A percentile compares a stretch with the other conserved stretches of the same genome.
Evolutionary conservation across 2,113 vertebrate species (phyloP).

Genomic region (Delphinus delphis): DNA sequence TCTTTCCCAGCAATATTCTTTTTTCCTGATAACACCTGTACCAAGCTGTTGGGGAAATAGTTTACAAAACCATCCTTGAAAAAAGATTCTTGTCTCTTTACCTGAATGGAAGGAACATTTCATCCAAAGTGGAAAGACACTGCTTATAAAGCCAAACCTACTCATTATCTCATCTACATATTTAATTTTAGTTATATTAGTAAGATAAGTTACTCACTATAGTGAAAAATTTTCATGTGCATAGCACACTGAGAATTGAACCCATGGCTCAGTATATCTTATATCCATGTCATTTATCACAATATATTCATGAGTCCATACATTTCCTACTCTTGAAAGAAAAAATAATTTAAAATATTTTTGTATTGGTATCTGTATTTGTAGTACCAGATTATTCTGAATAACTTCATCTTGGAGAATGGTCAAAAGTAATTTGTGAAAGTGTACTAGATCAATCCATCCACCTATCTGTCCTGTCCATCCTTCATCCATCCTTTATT

Average conservation of each 20-base stretch:
- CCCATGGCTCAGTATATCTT: not conserved
- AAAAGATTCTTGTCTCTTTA: conserved; percentile 39
- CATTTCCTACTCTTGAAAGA: not conserved
- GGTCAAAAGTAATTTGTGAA: not conserved
- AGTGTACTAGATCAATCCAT: not conserved
- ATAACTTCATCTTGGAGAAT: not conserved
- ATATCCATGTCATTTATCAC: not conserved
- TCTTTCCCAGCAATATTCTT: conserved; percentile 59
- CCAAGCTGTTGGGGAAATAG: conserved; percentile 56
- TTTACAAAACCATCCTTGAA: conserved; percentile 65
- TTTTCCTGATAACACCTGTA: conserved; percentile 37
- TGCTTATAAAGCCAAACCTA: conserved; percentile 23
- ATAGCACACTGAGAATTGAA: not conserved
- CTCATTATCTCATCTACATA: not conserved
- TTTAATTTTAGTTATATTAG: not conserved
- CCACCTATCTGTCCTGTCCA: too few relatives aligned
- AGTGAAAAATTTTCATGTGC: not conserved
- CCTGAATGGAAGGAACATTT: conserved; percentile 33
- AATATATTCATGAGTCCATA: not conserved
- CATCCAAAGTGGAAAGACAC: not conserved
- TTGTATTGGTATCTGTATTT: not conserved
- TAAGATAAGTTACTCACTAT: not conserved
- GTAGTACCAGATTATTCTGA: not conserved
- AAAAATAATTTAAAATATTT: not conserved
- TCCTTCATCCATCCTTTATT: not conserved